Percentiles rank a stretch among this genome's conserved stretches.
phyloP scores from a whole-genome alignment of 1,140 invertebrate species.

The Ceratosolen solmsi region DNA sequence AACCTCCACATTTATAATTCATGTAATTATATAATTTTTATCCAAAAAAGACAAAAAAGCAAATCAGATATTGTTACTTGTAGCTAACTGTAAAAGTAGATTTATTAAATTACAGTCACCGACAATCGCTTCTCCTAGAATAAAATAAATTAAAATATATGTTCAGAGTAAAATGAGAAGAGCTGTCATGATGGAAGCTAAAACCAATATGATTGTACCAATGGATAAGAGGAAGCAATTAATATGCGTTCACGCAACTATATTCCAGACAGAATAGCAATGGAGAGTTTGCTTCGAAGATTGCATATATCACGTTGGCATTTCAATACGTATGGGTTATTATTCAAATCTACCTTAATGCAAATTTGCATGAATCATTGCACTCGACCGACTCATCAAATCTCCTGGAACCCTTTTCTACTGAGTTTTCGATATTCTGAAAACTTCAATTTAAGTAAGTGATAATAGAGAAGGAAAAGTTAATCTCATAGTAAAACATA shows the following conservation, averaged over 20 bases:
- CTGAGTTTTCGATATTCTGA: neutral
- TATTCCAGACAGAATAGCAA: slow-evolving; percentile 6
- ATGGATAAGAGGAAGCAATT: neutral
- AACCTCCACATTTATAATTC: neutral
- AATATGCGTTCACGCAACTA: neutral
- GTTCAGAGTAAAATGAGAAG: neutral
- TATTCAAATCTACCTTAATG: slow-evolving; percentile 58
- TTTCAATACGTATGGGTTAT: slow-evolving; percentile 59
- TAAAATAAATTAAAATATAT: too few relatives aligned
- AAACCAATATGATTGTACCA: neutral
- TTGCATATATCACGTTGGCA: slow-evolving; percentile 65
- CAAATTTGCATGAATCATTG: slow-evolving; percentile 37
- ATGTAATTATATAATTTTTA: neutral
- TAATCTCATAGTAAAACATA: neutral
- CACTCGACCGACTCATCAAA: neutral
- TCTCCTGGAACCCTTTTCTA: too few relatives aligned
- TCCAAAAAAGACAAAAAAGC: neutral
- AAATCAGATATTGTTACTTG: neutral
- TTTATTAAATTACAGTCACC: slow-evolving; percentile 1
- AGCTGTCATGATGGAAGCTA: neutral
- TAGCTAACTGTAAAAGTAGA: neutral
- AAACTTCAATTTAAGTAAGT: neutral
- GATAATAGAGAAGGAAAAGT: neutral
- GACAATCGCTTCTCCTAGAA: too few relatives aligned
- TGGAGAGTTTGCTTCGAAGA: slow-evolving; percentile 61